These are phyloP conservation scores for Cydia fagiglandana DNA, from an alignment of 1,140 invertebrate genomes.

Conservation along the genomic window DNA sequence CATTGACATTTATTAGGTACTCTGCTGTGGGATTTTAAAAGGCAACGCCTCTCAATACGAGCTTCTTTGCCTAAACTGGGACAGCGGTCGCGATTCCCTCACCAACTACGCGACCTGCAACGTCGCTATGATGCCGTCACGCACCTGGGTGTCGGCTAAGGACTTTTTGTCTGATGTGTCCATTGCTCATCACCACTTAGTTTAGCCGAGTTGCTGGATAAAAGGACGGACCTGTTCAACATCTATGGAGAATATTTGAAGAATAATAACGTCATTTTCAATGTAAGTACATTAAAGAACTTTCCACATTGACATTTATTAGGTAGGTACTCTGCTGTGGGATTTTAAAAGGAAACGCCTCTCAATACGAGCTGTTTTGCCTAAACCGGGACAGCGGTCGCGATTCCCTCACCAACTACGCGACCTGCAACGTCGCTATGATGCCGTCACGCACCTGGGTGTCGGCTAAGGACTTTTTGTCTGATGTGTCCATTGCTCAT, in stretches of 20 bases:
- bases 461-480: constrained; percentile 65
- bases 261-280: constrained; percentile 75
- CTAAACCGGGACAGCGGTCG: constrained; percentile 62
- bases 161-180: constrained; percentile 70
- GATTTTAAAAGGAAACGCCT: constrained; percentile 39
- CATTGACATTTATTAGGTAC: too few relatives aligned
- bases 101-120: constrained; percentile 60
- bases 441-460: constrained; percentile 68
- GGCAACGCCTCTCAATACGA: constrained; percentile 59
- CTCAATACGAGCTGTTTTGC: constrained; percentile 64
- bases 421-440: constrained; percentile 63
- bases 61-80: constrained; percentile 65
- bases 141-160: constrained; percentile 69
- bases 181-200: constrained; percentile 68
- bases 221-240: constrained; percentile 64
- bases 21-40: too few relatives aligned
- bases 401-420: constrained; percentile 47
- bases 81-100: constrained; percentile 52
- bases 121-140: constrained; percentile 61
- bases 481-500: constrained; percentile 71
- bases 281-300: constrained; percentile 52
- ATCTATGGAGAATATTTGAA: constrained; percentile 75
- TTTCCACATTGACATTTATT: constrained; percentile 22
- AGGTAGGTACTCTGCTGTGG: too few relatives aligned
- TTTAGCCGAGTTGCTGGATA: constrained; percentile 59